A percentile compares a stretch with the other conserved stretches of the same genome.
phyloP scores from a whole-genome alignment of 1,140 invertebrate species.

The Megalopta genalis region DNA sequence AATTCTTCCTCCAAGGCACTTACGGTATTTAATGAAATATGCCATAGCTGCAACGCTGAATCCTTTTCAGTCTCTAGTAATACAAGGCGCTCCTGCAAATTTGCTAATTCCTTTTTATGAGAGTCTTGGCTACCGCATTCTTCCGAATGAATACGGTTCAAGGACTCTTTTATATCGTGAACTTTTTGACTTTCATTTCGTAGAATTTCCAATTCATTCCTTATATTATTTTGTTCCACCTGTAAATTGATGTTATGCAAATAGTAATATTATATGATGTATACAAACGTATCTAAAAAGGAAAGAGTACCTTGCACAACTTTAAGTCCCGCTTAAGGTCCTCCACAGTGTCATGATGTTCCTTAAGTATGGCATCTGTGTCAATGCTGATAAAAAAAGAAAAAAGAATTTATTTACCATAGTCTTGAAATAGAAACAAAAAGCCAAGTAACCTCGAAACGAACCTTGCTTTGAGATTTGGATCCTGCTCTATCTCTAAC shows the following conservation, averaged over 20 bases:
- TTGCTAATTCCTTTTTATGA: slow-evolving; percentile 65
- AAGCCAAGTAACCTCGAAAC: slow-evolving; percentile 60
- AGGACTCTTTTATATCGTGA: slow-evolving; percentile 58
- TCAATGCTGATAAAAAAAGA: slow-evolving; percentile 35
- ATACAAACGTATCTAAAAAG: background rate
- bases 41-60: slow-evolving; percentile 82
- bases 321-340: slow-evolving; percentile 69
- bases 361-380: slow-evolving; percentile 57
- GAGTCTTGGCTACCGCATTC: slow-evolving; percentile 49
- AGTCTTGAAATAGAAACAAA: background rate
- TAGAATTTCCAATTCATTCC: slow-evolving; percentile 63
- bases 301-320: slow-evolving; percentile 72
- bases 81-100: slow-evolving; percentile 72
- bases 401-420: background rate
- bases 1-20: slow-evolving; percentile 81
- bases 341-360: slow-evolving; percentile 65
- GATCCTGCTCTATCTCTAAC: slow-evolving; percentile 45
- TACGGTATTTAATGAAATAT: slow-evolving; percentile 82
- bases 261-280: background rate
- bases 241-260: slow-evolving; percentile 41
- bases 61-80: slow-evolving; percentile 80
- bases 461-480: slow-evolving; percentile 51
- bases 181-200: slow-evolving; percentile 62
- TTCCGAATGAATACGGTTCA: slow-evolving; percentile 59
- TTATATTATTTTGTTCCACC: slow-evolving; percentile 71